These are phyloP conservation scores for Idris sp. DNA, from an alignment of 1,140 invertebrate genomes.

Conservation along the genomic window DNA sequence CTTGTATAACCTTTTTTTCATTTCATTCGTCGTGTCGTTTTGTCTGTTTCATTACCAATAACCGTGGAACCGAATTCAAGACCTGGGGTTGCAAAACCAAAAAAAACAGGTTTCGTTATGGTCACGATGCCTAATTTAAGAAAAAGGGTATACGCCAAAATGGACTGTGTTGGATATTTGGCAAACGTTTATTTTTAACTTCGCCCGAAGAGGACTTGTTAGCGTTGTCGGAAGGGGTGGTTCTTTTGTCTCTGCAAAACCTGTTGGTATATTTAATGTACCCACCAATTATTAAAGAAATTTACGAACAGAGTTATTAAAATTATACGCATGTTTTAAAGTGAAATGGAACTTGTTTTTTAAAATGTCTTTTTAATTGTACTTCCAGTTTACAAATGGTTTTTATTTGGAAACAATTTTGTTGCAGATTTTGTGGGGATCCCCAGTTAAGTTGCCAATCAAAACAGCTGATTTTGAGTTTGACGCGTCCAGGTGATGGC, in stretches of 20 bases:
- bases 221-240: constrained; percentile 2
- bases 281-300: too few species aligned
- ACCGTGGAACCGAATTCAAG: constrained; percentile 50
- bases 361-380: too few species aligned
- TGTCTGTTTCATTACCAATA: constrained; percentile 45
- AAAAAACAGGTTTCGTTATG: constrained; percentile 58
- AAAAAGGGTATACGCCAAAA: constrained; percentile 54
- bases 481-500: constrained; percentile 27
- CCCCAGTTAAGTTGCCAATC: too few species aligned
- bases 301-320: too few species aligned
- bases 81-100: constrained; percentile 27
- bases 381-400: too few species aligned
- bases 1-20: constrained; percentile 1
- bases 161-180: constrained; percentile 40
- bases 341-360: too few species aligned
- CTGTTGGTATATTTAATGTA: constrained; percentile 36
- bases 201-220: too few species aligned
- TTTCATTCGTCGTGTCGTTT: constrained; percentile 5
- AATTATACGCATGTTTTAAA: too few species aligned
- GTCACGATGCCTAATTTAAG: constrained; percentile 59
- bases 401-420: too few species aligned
- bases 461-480: constrained; percentile 3
- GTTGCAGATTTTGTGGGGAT: too few species aligned
- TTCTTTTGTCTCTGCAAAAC: constrained; percentile 14
- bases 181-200: constrained; percentile 26